phyloP scores from a whole-genome alignment of 2,113 vertebrate genomes.

The Salvelinus namaycush region DNA sequence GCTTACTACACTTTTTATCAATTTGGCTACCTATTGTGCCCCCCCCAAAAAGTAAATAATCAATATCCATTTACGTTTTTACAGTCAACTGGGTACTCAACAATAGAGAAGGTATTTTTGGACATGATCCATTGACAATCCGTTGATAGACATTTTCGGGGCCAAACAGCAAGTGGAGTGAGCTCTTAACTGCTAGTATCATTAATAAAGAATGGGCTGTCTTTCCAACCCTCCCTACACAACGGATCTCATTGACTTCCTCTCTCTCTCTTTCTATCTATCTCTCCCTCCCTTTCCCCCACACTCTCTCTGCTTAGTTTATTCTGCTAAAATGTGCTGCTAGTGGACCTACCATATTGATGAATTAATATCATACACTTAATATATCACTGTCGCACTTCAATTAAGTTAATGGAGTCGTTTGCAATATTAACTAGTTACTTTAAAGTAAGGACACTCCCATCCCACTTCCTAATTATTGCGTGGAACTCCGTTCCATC shows the following conservation, averaged over 20 bases:
- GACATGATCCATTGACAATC: not conserved
- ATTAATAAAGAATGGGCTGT: not conserved
- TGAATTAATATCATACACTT: not conserved
- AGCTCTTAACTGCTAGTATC: slow-evolving; percentile 5
- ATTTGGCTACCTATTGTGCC: no score
- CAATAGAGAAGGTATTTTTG: not conserved
- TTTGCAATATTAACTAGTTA: slow-evolving; percentile 12
- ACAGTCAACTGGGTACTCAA: no score
- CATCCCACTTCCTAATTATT: not conserved
- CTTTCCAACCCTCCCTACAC: slow-evolving; percentile 14
- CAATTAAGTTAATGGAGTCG: slow-evolving; percentile 43
- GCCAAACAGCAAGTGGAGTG: slow-evolving; percentile 19
- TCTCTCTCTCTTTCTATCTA: not conserved
- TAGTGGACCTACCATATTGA: not conserved
- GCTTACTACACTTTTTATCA: no score
- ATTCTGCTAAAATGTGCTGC: not conserved
- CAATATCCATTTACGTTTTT: not conserved
- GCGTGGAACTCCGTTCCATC: no score
- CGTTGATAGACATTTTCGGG: not conserved
- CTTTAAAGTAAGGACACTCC: not conserved
- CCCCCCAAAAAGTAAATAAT: no score
- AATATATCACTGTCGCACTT: slow-evolving; percentile 35
- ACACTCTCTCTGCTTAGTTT: not conserved
- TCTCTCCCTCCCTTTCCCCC: no score
- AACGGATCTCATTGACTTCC: slow-evolving; percentile 26